Base-by-base conservation (phyloP, 1,140 invertebrate species). In the Drosophila equinoxialis region DNA sequence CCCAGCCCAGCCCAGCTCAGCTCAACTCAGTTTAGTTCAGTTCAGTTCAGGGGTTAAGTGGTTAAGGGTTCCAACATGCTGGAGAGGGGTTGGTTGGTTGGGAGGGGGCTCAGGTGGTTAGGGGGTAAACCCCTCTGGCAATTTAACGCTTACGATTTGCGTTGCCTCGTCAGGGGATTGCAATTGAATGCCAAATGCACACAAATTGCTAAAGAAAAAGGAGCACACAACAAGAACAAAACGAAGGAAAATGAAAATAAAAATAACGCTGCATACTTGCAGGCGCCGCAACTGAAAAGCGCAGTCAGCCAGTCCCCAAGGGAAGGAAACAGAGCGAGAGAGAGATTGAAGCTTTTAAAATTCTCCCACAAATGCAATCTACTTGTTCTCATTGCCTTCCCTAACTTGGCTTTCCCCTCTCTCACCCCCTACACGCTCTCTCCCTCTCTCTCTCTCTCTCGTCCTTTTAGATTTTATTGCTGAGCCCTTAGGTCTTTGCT, bases 131-230 rank as follows among this genome's bases (percentile, higher is more conserved):
- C 68, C 70, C 63, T 55, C 64, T 81, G 83, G 83, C 82, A 86
- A 86, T 86, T 86, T 86, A 86, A 86, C 82, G 82, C 83, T 87
- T 77, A 75, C 82, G 83, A 86, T 82, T 86, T 77, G 63, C 69
- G 83, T 55, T 59, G 55, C 37, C 39, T 55, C 20, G 37, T 67
- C 73, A 62, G 26, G 68, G 69, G 65, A 77, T 66, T 79, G 71
- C 83, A 79, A 85, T 85, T 86, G 82, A 86, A 87, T 86, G 82
- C 83, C 83, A 87, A 86, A 86, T 87, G 79, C 82, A 82, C 82
- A 83, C 81, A 84, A 84, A 85, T 84, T 84, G 81, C 73, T 66
- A 67, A 37, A 59, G 72, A 33, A 76, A 30, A 65, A 70, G 39
- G 42, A 45, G 60, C 39, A 10, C 17, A 35, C 59, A 66, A 42